These are phyloP conservation scores for Diadromus collaris DNA, from an alignment of 2,888 invertebrate genomes.

Conservation along the genomic window DNA sequence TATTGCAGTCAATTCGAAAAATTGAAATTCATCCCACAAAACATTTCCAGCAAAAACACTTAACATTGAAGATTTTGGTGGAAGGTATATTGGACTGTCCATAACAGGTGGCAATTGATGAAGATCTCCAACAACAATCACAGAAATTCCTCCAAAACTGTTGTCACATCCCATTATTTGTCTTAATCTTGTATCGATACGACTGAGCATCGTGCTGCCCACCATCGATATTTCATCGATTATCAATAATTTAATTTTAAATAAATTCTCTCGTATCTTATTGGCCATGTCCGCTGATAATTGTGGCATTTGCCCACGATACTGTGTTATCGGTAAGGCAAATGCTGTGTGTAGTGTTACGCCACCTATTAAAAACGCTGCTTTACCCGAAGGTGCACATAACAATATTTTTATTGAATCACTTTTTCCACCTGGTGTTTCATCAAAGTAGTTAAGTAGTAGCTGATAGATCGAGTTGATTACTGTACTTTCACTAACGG, in stretches of 20 bases:
- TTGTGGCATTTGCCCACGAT: slow-evolving; percentile 21
- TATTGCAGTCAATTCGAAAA: slow-evolving; percentile 69
- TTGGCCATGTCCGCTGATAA: slow-evolving; percentile 53
- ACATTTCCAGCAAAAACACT: slow-evolving; percentile 40
- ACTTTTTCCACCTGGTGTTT: slow-evolving; percentile 54
- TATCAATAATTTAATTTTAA: slow-evolving; percentile 66
- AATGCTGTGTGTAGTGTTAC: slow-evolving; percentile 68
- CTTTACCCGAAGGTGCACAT: slow-evolving; percentile 61
- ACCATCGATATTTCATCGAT: slow-evolving; percentile 71
- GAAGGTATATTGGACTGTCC: slow-evolving; percentile 63
- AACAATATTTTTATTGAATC: slow-evolving; percentile 57
- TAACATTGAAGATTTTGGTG: slow-evolving; percentile 39
- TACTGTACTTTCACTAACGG: slow-evolving; percentile 6
- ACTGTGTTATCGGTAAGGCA: slow-evolving; percentile 58
- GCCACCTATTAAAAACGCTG: slow-evolving; percentile 66
- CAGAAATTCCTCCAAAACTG: slow-evolving; percentile 71
- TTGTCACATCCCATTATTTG: slow-evolving; percentile 68
- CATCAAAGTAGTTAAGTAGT: slow-evolving; percentile 51
- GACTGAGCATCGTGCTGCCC: slow-evolving; percentile 56
- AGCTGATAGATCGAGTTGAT: neutral
- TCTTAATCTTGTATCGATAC: slow-evolving; percentile 69
- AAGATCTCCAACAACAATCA: slow-evolving; percentile 74
- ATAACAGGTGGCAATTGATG: slow-evolving; percentile 72
- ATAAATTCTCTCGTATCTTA: slow-evolving; percentile 61
- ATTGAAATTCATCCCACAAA: slow-evolving; percentile 65